phyloP scores from a whole-genome alignment of 2,888 invertebrate species.

The Thymelicus acteon region DNA sequence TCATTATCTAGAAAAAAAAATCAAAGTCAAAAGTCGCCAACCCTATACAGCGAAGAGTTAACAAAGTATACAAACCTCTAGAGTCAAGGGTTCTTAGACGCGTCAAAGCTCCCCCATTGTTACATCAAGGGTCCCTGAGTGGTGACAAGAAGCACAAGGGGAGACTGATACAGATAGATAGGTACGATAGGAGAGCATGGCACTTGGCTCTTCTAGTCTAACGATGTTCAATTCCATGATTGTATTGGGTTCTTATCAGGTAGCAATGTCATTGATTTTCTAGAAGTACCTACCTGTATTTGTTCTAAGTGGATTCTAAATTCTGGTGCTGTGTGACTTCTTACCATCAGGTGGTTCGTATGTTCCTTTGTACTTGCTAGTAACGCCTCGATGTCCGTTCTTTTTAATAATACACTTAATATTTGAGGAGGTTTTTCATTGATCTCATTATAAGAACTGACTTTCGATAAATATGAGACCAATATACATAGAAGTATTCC shows the following conservation, averaged over 20 bases:
- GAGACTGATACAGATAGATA: neutral
- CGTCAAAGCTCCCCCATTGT: constrained; percentile 18
- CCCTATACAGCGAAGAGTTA: neutral
- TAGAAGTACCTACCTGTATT: too few species aligned
- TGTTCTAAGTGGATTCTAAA: too few species aligned
- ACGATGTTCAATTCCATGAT: neutral
- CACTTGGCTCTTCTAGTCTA: neutral
- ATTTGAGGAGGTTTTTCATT: too few species aligned
- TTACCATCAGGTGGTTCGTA: too few species aligned
- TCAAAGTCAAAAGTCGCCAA: neutral
- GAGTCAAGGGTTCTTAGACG: constrained; percentile 2
- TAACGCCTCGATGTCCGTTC: too few species aligned
- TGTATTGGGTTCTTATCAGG: neutral
- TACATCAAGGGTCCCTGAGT: neutral
- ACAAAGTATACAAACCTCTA: constrained; percentile 12
- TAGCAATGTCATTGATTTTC: too few species aligned
- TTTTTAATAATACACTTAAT: too few species aligned
- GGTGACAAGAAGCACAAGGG: neutral
- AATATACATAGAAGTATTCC: too few species aligned
- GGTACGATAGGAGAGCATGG: neutral
- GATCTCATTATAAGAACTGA: too few species aligned
- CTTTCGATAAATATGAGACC: too few species aligned
- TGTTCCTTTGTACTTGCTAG: too few species aligned
- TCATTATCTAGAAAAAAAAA: neutral
- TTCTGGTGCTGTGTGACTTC: too few species aligned